Base-by-base conservation (phyloP, 2,888 invertebrate genomes). In the Macrosoma leucophasiata region DNA sequence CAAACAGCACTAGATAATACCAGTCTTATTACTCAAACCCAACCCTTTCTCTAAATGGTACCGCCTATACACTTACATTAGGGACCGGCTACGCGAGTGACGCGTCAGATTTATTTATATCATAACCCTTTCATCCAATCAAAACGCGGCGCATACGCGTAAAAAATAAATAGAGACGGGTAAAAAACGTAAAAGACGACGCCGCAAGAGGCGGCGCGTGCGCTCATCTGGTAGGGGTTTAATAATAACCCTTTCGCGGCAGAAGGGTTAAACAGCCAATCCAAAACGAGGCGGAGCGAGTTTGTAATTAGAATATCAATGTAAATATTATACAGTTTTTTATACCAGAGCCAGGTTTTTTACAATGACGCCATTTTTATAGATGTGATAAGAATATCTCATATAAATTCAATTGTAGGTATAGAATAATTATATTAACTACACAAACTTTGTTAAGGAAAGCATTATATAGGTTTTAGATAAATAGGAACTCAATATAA, bases 111-210 rank as follows among this genome's bases (percentile, higher is more conserved):
- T 72, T 71, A 71, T 71, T 70, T 72, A 76, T 69, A 66, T 50
- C 61, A 50, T 69, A 79, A 79, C 77, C 82, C 82, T 79, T 82
- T 77, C 69, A 75, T 76, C 73, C 63, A 61, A 81, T 84, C 68
- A 61, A 58, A 75, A 51, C 57, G 59, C 70, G 48, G 34, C 39
- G 46, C 50, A 40, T 23, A 50, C 41, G 55, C 48, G 49, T 65
- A 70, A 77, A 76, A 77, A 78, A 70, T 52, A 67, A 66, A 68
- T 62, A 65, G 52, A 44, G 48, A 40, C 48, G 39, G 33, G 51
- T 74, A 78, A 81, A 84, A 81, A 81, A 75, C 60, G 57, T 68
- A 75, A 72, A 78, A 79, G 71, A 72, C 56, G 63, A 23, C 24
- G 27, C 38, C 58, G 58, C 18, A 29, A 34, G 28, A 29, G 34